Base-by-base conservation (phyloP, 2,113 vertebrate genomes). In the Neogobius melanostomus region DNA sequence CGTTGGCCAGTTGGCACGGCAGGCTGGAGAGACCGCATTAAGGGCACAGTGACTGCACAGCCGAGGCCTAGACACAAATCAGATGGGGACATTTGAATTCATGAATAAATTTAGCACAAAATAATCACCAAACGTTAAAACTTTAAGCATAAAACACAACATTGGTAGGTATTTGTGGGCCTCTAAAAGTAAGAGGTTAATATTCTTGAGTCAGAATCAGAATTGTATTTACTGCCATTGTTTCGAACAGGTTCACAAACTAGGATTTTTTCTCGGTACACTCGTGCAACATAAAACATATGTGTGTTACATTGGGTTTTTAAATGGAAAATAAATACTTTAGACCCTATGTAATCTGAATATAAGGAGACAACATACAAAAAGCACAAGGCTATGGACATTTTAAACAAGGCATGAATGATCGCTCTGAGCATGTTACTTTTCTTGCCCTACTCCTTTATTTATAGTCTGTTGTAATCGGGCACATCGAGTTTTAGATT, bases 1-100 rank as follows among this genome's bases (percentile, higher is more conserved):
- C 42, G 1, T 11, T 15, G 78, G 76, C 71, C 71, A 76, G 66
- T 66, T 64, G 68, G 74, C 28, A 47, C 1, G 50, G 46, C 70
- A 54, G 74, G 12, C 45, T 72, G 81, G 6, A 66, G 71, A 68
- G 9, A 82, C 66, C 72, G 72, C 70, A 14, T 76, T 70, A 46
- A 6, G 76, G 46, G n/a, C 2, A 60, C 45, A 63, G 42, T 50
- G 71, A 69, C 60, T 46, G 50, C 71, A 72, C 71, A 54, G 11
- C 17, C 67, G 64, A 36, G 59, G 46, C 45, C 69, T 43, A 6
- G 5, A 47, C 54, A 5, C 45, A 71, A 51, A 71, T 44, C 67
- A 68, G 59, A 62, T 11, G 5, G 59, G 52, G 45, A 64, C 36
- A 28, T 64, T 67, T 52, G 44, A 51, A 57, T 52, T 44, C 0